These are phyloP conservation scores for Periophthalmus modestus DNA, from an alignment of 2,113 vertebrate species.

Conservation along the genomic window DNA sequence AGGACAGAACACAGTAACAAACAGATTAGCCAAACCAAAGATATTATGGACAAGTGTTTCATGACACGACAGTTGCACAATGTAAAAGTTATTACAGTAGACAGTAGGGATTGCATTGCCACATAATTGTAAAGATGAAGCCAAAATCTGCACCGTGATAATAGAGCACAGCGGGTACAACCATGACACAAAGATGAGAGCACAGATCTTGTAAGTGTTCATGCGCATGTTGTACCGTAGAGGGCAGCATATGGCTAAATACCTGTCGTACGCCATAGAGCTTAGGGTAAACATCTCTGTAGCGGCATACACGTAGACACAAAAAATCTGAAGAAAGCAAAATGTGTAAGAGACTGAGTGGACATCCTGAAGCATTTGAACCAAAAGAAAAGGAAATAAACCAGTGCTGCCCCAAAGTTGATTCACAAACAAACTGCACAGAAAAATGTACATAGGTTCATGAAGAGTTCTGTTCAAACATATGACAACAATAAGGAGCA, in stretches of 20 bases:
- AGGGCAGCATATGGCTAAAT: constrained; percentile 69
- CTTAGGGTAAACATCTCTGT: constrained; percentile 31
- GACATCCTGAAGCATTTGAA: constrained; percentile 39
- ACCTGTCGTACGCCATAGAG: constrained; percentile 72
- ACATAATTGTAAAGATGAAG: constrained; percentile 43
- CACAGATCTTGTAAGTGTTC: constrained; percentile 5
- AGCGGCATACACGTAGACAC: constrained; percentile 10
- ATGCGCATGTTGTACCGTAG: constrained; percentile 65
- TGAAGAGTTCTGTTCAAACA: constrained; percentile 58
- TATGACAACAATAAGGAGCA: constrained; percentile 46
- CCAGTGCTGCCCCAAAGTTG: constrained; percentile 47
- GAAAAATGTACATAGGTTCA: constrained; percentile 72
- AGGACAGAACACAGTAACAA: constrained; percentile 3
- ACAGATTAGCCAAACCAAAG: constrained; percentile 23
- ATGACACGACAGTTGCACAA: constrained; percentile 60
- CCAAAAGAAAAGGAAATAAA: constrained; percentile 37
- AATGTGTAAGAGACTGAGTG: constrained; percentile 10
- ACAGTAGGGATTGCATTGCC: constrained; percentile 52
- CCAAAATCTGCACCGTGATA: constrained; percentile 26
- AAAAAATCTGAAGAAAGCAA: constrained; percentile 62
- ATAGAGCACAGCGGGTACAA: background rate
- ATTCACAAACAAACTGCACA: constrained; percentile 64
- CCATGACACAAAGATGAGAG: constrained; percentile 37
- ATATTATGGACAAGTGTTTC: constrained; percentile 8
- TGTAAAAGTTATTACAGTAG: constrained; percentile 62